Conservation (phyloP, 2,888 invertebrate species). For the Drosophila diplacantha region DNA sequence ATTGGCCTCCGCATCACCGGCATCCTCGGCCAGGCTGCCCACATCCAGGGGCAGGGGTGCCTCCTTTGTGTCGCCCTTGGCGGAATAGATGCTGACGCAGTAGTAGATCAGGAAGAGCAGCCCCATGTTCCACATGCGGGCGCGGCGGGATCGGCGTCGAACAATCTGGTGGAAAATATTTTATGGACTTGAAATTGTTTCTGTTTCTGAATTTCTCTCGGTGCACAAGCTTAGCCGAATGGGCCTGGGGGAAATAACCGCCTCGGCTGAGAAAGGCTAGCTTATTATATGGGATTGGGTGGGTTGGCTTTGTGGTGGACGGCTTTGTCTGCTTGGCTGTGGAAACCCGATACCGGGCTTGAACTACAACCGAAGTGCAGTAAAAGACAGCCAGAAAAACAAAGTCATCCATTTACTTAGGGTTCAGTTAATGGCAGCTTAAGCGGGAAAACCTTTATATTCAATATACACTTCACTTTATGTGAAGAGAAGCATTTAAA, state of each 20-base stretch:
- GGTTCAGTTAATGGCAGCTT: conserved; percentile 1
- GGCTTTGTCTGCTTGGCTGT: conserved; percentile 37
- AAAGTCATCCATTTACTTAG: conserved; percentile 7
- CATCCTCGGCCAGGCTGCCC: conserved; percentile 47
- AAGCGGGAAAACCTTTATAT: not conserved
- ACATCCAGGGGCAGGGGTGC: conserved; percentile 45
- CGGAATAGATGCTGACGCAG: conserved; percentile 80
- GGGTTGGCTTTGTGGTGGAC: conserved; percentile 32
- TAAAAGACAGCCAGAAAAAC: conserved; percentile 15
- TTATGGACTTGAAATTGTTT: not conserved
- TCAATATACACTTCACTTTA: not conserved
- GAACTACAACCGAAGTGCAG: conserved; percentile 4
- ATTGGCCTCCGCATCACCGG: conserved; percentile 36
- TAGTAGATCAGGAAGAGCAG: conserved; percentile 84
- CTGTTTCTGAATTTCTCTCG: not conserved
- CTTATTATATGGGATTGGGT: conserved; percentile 22
- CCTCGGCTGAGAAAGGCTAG: conserved; percentile 7
- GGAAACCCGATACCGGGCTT: conserved; percentile 48
- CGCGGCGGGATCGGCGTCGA: conserved; percentile 80
- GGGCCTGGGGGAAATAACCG: conserved; percentile 4
- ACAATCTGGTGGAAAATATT: conserved; percentile 52
- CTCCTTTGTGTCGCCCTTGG: conserved; percentile 65
- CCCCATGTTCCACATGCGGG: conserved; percentile 83
- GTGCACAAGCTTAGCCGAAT: not conserved
- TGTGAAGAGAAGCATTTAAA: not conserved